Conservation (phyloP, 1,140 invertebrate species). For the Octopus sinensis region DNA sequence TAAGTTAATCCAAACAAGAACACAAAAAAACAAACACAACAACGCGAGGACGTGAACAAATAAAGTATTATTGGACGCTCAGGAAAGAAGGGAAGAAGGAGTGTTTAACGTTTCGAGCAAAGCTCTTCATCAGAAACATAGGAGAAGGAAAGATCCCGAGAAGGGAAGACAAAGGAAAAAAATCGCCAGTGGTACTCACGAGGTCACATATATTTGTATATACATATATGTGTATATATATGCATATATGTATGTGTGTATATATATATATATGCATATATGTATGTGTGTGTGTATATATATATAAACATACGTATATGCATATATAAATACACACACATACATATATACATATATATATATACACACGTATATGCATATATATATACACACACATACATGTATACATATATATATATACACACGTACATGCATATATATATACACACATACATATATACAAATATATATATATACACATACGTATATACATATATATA, state of each 20-base stretch:
- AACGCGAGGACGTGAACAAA: no score
- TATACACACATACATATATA: neutral
- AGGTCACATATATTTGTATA: neutral
- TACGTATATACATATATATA: neutral
- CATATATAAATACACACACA: neutral
- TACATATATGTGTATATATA: neutral
- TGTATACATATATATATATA: neutral
- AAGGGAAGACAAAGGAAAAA: no score
- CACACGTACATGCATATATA: neutral
- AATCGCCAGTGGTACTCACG: no score
- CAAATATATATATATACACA: neutral
- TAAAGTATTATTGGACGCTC: no score
- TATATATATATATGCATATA: neutral
- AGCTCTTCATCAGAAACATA: no score
- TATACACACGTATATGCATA: neutral
- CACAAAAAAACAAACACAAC: no score
- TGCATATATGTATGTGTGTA: neutral
- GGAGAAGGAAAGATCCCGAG: no score
- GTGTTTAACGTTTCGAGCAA: no score
- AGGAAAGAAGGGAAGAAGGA: no score
- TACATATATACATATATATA: neutral
- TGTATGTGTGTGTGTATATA: neutral
- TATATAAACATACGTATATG: neutral
- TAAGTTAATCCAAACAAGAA: no score
- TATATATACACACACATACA: neutral